phyloP scores from a whole-genome alignment of 2,113 vertebrate genomes.

The Myiagra hebetior region DNA sequence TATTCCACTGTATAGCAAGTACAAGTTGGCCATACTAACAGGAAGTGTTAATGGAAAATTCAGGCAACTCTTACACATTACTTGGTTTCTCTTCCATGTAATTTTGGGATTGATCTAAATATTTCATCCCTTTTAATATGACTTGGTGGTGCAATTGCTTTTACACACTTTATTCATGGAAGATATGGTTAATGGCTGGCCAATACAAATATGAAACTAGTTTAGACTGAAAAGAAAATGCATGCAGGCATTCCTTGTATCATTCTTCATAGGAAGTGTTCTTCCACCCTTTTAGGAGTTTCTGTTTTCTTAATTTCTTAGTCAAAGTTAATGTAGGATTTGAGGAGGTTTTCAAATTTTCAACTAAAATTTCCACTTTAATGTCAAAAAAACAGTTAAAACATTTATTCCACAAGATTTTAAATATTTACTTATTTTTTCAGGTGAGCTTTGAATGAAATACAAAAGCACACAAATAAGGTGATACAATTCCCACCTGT shows the following conservation, averaged over 20 bases:
- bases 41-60: background rate
- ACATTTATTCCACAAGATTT: background rate
- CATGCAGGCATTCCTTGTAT: background rate
- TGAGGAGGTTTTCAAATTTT: background rate
- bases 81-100: background rate
- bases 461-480: background rate
- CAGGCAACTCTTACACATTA: background rate
- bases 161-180: background rate
- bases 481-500: background rate
- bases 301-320: background rate
- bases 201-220: background rate
- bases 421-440: background rate
- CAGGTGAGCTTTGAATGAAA: background rate
- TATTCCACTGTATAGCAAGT: background rate
- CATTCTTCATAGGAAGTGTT: background rate
- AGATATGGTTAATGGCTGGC: background rate
- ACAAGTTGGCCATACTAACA: background rate
- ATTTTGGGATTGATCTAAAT: background rate
- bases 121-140: background rate
- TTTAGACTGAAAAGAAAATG: background rate
- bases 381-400: background rate
- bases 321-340: background rate
- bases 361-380: background rate
- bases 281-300: background rate
- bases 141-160: background rate